Conservation (phyloP, 2,113 vertebrate genomes). For the Mus pahari region DNA sequence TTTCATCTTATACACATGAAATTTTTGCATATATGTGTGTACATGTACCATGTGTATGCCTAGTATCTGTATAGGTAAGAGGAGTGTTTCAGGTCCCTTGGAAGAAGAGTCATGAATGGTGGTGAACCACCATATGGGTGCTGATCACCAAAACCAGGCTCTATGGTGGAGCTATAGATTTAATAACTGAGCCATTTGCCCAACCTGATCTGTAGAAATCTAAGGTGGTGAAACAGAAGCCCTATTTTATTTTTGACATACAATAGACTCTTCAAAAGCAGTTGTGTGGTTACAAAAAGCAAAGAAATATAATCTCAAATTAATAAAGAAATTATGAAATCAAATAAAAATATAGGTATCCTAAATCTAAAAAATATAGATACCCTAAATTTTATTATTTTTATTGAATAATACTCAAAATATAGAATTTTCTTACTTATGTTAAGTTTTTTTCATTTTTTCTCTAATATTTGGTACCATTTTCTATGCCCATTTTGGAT, state of each 20-base stretch:
- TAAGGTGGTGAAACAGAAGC: background rate
- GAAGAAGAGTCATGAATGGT: background rate
- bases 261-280: background rate
- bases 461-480: background rate
- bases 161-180: background rate
- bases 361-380: background rate
- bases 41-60: background rate
- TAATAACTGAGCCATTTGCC: background rate
- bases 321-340: background rate
- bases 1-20: background rate
- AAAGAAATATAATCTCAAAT: slow-evolving; percentile 6
- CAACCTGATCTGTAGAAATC: background rate
- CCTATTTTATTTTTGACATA: background rate
- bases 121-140: background rate
- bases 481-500: background rate
- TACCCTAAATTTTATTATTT: background rate
- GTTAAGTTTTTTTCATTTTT: background rate
- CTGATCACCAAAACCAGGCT: background rate
- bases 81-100: background rate
- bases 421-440: background rate
- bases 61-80: background rate
- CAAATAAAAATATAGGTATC: background rate
- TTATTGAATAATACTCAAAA: background rate
- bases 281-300: background rate
- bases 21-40: background rate